A percentile compares a stretch with the other conserved stretches of the same genome.
Evolutionary conservation across 2,113 vertebrate genomes (phyloP).

Genomic region (Cyprinus carpio): DNA sequence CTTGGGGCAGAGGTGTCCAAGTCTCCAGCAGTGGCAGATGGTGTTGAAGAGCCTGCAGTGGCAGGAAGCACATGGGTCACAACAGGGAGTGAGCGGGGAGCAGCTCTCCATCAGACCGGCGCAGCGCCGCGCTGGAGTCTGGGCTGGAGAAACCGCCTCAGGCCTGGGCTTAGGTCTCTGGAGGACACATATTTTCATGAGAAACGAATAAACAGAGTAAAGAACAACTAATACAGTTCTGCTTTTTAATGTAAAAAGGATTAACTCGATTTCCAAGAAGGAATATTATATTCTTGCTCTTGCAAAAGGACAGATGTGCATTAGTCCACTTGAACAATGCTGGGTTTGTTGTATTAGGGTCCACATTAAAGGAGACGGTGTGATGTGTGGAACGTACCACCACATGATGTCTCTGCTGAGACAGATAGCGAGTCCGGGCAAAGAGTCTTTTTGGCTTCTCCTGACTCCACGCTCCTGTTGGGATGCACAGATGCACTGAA

Average conservation of each 20-base stretch:
- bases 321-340: neutral
- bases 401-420: constrained; percentile 47
- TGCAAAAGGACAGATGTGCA: neutral
- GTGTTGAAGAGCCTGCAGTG: constrained; percentile 79
- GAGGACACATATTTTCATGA: constrained; percentile 32
- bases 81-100: constrained; percentile 66
- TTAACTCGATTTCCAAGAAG: constrained; percentile 1
- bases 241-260: constrained; percentile 12
- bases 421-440: constrained; percentile 64
- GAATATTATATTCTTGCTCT: neutral
- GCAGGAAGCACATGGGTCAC: constrained; percentile 75
- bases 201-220: neutral
- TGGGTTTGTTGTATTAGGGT: neutral
- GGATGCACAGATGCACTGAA: constrained; percentile 12
- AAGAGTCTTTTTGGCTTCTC: constrained; percentile 67
- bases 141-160: constrained; percentile 14
- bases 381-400: constrained; percentile 60
- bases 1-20: constrained; percentile 65
- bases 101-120: constrained; percentile 71
- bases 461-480: constrained; percentile 58
- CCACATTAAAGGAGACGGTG: neutral
- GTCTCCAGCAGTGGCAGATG: constrained; percentile 78
- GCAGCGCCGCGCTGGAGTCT: constrained; percentile 62
- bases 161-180: constrained; percentile 59
- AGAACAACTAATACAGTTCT: neutral